Evolutionary conservation across 1,140 invertebrate genomes (phyloP).

Genomic region (Frieseomelitta varia): DNA sequence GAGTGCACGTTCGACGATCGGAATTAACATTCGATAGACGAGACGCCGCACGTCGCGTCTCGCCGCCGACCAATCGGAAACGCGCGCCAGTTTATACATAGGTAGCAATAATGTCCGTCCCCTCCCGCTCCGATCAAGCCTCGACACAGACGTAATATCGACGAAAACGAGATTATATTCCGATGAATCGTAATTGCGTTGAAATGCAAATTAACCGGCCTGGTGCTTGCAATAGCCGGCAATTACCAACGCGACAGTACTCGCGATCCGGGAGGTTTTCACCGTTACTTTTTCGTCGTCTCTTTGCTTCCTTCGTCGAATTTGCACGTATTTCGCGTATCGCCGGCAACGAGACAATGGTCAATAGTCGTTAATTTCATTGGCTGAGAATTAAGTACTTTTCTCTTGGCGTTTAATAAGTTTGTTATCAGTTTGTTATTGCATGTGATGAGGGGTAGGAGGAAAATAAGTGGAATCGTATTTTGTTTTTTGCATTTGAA

Average conservation of each 20-base stretch:
- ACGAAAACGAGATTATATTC: conserved; percentile 54
- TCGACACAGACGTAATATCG: neutral
- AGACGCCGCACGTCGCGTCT: neutral
- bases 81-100: neutral
- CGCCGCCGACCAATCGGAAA: conserved; percentile 2
- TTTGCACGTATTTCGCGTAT: neutral
- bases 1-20: neutral
- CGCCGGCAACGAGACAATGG: conserved; percentile 23
- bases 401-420: too few relatives aligned
- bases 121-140: neutral
- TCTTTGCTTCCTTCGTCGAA: neutral
- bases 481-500: too few relatives aligned
- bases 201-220: conserved; percentile 49
- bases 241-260: conserved; percentile 29
- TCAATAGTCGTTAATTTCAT: neutral
- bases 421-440: too few relatives aligned
- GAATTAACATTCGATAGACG: conserved; percentile 11
- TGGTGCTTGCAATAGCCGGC: neutral
- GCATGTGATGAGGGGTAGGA: too few relatives aligned
- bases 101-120: conserved; percentile 16
- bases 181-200: conserved; percentile 47
- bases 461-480: neutral
- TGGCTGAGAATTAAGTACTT: too few relatives aligned
- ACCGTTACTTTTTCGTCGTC: neutral
- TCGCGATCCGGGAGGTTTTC: neutral